A percentile compares a stretch with the other conserved stretches of the same genome.
These are phyloP conservation scores for Heliocidaris erythrogramma DNA, from an alignment of 35 echinoderm and acorn worm species.

Conservation along the genomic window DNA sequence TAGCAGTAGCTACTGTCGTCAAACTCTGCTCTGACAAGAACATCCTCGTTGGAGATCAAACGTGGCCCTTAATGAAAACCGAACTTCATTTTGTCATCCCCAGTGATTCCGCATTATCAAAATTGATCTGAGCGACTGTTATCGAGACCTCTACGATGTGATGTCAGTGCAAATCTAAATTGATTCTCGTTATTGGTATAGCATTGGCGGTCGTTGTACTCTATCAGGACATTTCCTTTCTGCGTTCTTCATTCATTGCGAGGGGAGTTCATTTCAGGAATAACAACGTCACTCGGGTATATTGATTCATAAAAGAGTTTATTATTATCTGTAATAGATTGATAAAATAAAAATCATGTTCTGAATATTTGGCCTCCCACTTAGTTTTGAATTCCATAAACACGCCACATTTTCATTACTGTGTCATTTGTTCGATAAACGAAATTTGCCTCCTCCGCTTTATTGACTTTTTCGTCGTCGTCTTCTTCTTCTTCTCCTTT, in stretches of 20 bases:
- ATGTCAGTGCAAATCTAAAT: neutral
- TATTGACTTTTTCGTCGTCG: no score
- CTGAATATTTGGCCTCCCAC: no score
- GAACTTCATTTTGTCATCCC: neutral
- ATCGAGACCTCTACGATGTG: neutral
- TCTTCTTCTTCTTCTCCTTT: no score
- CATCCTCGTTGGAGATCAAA: neutral
- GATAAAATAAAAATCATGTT: no score
- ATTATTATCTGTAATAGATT: no score
- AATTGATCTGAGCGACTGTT: neutral
- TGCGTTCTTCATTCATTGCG: neutral
- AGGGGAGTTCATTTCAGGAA: neutral
- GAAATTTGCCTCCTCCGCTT: no score
- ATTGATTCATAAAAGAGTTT: no score
- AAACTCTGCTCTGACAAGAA: neutral
- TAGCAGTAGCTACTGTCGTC: neutral
- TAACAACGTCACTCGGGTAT: no score
- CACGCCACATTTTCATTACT: no score
- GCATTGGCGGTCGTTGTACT: neutral
- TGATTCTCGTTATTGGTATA: constrained; percentile 1
- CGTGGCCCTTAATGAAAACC: neutral
- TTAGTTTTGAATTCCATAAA: no score
- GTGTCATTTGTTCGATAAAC: no score
- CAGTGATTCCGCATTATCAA: neutral
- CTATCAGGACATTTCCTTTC: neutral